phyloP scores from a whole-genome alignment of 2,113 vertebrate genomes.

The Callionymus lyra region DNA sequence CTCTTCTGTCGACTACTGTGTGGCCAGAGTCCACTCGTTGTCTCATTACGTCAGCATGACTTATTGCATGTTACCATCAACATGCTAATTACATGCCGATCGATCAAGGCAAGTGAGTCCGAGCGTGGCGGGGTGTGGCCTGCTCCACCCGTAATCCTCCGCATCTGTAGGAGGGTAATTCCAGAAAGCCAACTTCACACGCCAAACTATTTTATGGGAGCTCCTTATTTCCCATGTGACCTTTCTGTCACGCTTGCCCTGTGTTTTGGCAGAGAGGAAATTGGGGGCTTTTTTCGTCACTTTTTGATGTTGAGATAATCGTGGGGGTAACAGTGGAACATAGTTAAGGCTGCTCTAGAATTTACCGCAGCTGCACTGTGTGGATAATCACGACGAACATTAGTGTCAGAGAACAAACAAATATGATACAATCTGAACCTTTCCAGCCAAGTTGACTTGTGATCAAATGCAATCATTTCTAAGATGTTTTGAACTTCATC shows the following conservation, averaged over 20 bases:
- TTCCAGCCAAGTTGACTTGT: no score
- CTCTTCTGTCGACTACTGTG: slow-evolving; percentile 22
- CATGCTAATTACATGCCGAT: slow-evolving; percentile 58
- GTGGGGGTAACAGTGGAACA: background rate
- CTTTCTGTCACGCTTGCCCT: slow-evolving; percentile 4
- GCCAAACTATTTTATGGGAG: slow-evolving; percentile 9
- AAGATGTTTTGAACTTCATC: no score
- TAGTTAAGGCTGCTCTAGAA: slow-evolving; percentile 1
- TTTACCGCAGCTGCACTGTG: background rate
- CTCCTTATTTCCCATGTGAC: slow-evolving; percentile 5
- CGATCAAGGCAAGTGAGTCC: slow-evolving; percentile 56
- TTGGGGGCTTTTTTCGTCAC: slow-evolving; percentile 16
- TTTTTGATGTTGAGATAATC: slow-evolving; percentile 8
- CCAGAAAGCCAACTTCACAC: slow-evolving; percentile 38
- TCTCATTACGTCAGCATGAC: slow-evolving; percentile 27
- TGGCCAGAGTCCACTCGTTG: slow-evolving; percentile 8
- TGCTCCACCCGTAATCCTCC: slow-evolving; percentile 32
- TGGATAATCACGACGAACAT: no score
- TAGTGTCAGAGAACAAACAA: no score
- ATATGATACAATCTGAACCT: no score
- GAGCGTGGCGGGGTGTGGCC: slow-evolving; percentile 38
- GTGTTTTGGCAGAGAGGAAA: slow-evolving; percentile 13
- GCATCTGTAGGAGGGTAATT: slow-evolving; percentile 34
- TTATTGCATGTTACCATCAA: slow-evolving; percentile 50
- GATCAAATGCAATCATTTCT: no score